Percentiles rank a stretch among this genome's conserved stretches.
These are phyloP conservation scores for Halcyon malimbica DNA, from an alignment of 2,113 vertebrate species.

Conservation along the genomic window DNA sequence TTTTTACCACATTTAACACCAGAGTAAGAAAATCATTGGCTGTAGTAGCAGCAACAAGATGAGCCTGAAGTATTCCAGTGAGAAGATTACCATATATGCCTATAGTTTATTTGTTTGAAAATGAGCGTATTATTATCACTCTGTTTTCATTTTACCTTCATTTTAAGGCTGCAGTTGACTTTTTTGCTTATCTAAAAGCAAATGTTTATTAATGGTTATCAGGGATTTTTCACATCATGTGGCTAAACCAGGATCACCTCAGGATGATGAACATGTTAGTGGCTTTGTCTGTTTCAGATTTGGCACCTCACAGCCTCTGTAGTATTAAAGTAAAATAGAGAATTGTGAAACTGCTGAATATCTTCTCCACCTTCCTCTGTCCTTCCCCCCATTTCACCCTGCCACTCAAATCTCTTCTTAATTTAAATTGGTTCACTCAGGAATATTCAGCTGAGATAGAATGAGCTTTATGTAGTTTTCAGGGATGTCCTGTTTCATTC, in stretches of 20 bases:
- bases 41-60: background rate
- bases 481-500: background rate
- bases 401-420: background rate
- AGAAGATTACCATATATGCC: background rate
- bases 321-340: background rate
- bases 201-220: background rate
- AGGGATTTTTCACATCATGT: background rate
- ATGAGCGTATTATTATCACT: background rate
- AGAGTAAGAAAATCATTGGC: background rate
- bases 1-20: background rate
- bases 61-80: background rate
- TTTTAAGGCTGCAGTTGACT: background rate
- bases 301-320: background rate
- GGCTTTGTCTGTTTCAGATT: background rate
- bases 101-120: background rate
- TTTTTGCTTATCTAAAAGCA: background rate
- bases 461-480: background rate
- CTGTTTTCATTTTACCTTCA: background rate
- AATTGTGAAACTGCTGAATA: background rate
- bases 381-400: background rate
- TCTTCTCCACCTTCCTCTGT: background rate
- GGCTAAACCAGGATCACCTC: background rate
- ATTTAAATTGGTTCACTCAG: background rate
- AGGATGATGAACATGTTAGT: background rate
- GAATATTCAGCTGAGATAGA: background rate